phyloP scores from a whole-genome alignment of 92 coral and sea anemone species.

The Porites lobata region DNA sequence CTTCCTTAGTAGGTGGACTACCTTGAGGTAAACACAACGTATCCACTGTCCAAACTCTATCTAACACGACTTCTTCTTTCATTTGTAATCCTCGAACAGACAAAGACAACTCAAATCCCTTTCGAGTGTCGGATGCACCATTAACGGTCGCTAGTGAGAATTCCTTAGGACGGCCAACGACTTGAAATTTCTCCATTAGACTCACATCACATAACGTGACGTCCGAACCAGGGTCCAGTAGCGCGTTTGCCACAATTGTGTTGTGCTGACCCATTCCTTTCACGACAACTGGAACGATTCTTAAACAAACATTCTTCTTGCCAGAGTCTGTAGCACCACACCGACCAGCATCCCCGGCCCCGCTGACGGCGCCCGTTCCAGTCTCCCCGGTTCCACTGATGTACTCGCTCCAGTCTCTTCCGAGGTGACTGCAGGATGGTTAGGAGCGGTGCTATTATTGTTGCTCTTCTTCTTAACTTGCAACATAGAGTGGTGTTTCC shows the following conservation, averaged over 20 bases:
- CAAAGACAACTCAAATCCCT: slow-evolving; percentile 22
- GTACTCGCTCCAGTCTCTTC: background rate
- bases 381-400: too few relatives aligned
- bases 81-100: background rate
- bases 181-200: slow-evolving; percentile 20
- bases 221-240: slow-evolving; percentile 41
- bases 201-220: slow-evolving; percentile 23
- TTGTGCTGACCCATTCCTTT: background rate
- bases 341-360: slow-evolving; percentile 21
- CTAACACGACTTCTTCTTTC: slow-evolving; percentile 23
- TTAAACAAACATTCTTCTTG: background rate
- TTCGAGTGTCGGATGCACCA: slow-evolving; percentile 27
- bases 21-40: slow-evolving; percentile 25
- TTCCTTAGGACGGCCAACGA: slow-evolving; percentile 10
- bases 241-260: background rate
- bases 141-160: slow-evolving; percentile 48
- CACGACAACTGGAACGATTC: slow-evolving; percentile 26
- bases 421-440: background rate
- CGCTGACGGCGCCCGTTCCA: background rate
- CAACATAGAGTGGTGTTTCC: slow-evolving; percentile 49
- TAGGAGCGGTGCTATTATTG: too few relatives aligned
- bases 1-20: slow-evolving; percentile 25
- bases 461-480: background rate
- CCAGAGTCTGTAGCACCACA: slow-evolving; percentile 17
- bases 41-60: slow-evolving; percentile 55